These are phyloP conservation scores for Bufo gargarizans DNA, from an alignment of 2,113 vertebrate genomes.

Conservation along the genomic window DNA sequence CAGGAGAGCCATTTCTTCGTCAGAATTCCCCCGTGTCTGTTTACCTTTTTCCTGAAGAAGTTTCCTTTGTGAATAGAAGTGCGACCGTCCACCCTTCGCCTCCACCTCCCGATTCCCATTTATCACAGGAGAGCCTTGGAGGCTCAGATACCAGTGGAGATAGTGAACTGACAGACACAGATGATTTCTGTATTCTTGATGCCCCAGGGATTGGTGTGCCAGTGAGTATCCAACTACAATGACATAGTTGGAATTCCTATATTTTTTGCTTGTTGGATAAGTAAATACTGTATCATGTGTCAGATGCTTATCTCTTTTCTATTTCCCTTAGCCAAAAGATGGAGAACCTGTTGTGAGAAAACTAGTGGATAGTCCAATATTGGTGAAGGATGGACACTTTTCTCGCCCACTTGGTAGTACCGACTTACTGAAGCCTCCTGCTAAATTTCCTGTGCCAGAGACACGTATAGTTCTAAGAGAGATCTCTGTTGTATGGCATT, in stretches of 20 bases:
- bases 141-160: conserved; percentile 73
- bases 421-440: conserved; percentile 83
- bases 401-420: conserved; percentile 85
- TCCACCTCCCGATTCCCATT: conserved; percentile 44
- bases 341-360: conserved; percentile 86
- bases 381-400: conserved; percentile 83
- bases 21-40: conserved; percentile 82
- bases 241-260: not conserved
- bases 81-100: conserved; percentile 61
- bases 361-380: conserved; percentile 75
- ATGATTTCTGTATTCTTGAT: conserved; percentile 92
- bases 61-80: conserved; percentile 27
- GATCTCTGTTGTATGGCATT: conserved; percentile 89
- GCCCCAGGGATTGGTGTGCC: conserved; percentile 89
- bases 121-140: conserved; percentile 55
- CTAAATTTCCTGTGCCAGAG: conserved; percentile 84
- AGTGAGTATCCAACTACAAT: conserved; percentile 67
- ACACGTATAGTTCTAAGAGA: conserved; percentile 84
- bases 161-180: conserved; percentile 81
- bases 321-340: conserved; percentile 75
- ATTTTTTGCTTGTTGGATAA: not conserved
- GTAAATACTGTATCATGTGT: not conserved
- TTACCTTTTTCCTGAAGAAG: conserved; percentile 89
- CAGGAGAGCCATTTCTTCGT: conserved; percentile 71
- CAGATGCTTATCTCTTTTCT: not conserved